These are phyloP conservation scores for Colius striatus DNA, from an alignment of 2,113 vertebrate genomes.

Conservation along the genomic window DNA sequence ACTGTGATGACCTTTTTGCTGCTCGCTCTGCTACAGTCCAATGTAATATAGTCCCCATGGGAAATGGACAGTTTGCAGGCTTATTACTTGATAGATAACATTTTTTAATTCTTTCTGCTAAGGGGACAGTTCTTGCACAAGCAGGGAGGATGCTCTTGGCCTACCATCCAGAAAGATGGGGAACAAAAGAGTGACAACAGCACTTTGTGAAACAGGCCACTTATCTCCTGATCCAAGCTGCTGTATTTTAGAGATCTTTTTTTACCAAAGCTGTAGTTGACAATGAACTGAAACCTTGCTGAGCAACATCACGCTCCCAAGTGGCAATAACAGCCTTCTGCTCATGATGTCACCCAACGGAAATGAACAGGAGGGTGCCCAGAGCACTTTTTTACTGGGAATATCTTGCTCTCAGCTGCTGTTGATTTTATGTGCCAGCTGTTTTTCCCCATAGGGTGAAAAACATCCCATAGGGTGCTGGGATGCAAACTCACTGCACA, in stretches of 20 bases:
- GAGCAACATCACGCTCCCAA: fast-evolving
- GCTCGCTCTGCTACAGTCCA: neutral
- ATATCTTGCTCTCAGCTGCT: neutral
- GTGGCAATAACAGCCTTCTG: neutral
- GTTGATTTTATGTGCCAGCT: neutral
- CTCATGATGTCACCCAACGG: neutral
- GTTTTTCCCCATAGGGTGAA: neutral
- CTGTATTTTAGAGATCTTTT: neutral
- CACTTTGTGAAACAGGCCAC: neutral
- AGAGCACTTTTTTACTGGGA: neutral
- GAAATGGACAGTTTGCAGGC: neutral
- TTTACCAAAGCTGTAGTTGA: neutral
- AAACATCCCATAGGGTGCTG: too few species aligned
- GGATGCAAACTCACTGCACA: neutral
- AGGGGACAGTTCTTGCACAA: neutral
- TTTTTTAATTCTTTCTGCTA: neutral
- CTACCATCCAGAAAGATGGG: neutral
- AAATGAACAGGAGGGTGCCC: neutral
- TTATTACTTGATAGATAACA: neutral
- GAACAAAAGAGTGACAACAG: neutral
- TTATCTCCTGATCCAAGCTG: neutral
- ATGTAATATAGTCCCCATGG: neutral
- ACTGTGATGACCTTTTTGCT: neutral
- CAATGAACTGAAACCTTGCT: neutral
- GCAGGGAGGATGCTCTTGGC: neutral